Base-by-base conservation (phyloP, 2,113 vertebrate genomes). In the Toxotes jaculatrix region DNA sequence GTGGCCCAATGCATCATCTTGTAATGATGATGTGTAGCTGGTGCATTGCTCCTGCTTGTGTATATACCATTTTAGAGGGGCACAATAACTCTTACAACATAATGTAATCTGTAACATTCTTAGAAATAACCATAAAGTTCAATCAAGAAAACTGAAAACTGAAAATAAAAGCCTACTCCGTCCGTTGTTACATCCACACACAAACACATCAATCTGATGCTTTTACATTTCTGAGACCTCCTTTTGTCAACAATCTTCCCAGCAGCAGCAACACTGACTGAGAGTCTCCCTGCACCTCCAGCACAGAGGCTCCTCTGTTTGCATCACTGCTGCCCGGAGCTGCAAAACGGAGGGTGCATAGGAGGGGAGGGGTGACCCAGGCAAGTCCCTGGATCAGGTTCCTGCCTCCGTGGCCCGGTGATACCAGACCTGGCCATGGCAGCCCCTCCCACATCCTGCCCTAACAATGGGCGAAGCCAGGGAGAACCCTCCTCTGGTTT, bases 291-390 rank as follows among this genome's bases (percentile, higher is more conserved):
- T 84, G 55, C 74, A 59, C 56, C 57, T 77, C 55, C 56, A 79
- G 60, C 51, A 93, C 90, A 93, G 89, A 91, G 88, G 70, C 76
- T 83, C 78, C 61, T 86, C 90, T 91, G 91, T 93, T 79, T 84
- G 77, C 68, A 67, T 74, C 78, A 43, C 83, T 31, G 42, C 70
- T 55, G 56, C 74, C 63, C 38, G 34, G 14, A 67, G 64, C 77
- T 74, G 55, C 34, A 59, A 64, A 82, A 79, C 70, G 67, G 21
- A 53, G 31, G 65, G 36, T 62, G 43, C 73, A 43, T 64, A 49
- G 53, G 67, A 42, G 32, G 75, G 84, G 53, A 71, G 36, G 69
- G 62, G 73, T 68, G 43, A 87, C 77, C 74, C 40, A 72, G 85
- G 74, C 49, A 70, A 71, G 61, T 79, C 77, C 67, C 82, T 45